Evolutionary conservation across 2,888 invertebrate genomes (phyloP).

Genomic region (Phrixothrix hirtus): DNA sequence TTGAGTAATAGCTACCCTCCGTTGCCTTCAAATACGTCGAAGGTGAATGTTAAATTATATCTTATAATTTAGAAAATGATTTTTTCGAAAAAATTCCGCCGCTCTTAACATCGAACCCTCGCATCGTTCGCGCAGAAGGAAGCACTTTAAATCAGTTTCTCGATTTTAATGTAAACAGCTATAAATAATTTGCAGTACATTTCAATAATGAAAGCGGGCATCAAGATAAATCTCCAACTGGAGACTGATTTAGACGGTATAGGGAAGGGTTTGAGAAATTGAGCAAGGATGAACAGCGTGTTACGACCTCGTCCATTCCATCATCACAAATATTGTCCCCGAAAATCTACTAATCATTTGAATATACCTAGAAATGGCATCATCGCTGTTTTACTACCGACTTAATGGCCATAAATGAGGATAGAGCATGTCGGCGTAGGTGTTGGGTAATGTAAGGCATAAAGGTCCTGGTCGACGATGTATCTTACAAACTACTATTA

Average conservation of each 20-base stretch:
- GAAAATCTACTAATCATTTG: slow-evolving; percentile 27
- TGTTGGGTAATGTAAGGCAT: slow-evolving; percentile 19
- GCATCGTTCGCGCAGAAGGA: no score
- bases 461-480: slow-evolving; percentile 43
- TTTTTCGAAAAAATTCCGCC: no score
- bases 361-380: slow-evolving; percentile 15
- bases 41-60: no score
- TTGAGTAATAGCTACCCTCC: slow-evolving; percentile 16
- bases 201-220: slow-evolving; percentile 24
- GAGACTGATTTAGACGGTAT: slow-evolving; percentile 22
- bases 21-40: no score
- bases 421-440: slow-evolving; percentile 12
- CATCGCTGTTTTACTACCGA: slow-evolving; percentile 12
- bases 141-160: no score
- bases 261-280: slow-evolving; percentile 28
- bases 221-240: slow-evolving; percentile 24
- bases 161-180: background rate
- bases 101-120: no score
- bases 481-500: slow-evolving; percentile 49
- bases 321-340: slow-evolving; percentile 30
- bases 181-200: slow-evolving; percentile 15
- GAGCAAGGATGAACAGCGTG: slow-evolving; percentile 30
- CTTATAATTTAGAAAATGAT: no score
- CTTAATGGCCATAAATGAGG: slow-evolving; percentile 10
- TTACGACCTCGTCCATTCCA: slow-evolving; percentile 34